Base-by-base conservation (phyloP, 2,888 invertebrate species). In the Rhingia rostrata region DNA sequence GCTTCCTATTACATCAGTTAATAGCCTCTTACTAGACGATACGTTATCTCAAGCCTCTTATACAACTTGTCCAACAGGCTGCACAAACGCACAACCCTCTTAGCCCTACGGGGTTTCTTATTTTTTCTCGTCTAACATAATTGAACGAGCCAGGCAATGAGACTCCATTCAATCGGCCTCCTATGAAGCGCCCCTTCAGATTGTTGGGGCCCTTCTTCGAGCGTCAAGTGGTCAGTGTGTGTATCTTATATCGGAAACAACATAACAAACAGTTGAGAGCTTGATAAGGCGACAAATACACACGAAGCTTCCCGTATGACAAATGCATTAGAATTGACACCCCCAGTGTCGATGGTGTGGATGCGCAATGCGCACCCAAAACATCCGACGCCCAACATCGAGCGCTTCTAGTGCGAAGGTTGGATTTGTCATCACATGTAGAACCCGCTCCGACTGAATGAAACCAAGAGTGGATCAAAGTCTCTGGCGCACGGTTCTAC, bases 341-440 rank as follows among this genome's bases (percentile, higher is more conserved):
- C 81, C 81, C 37, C 63, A 63, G 47, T 64, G 43, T 3, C n/a
- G 54, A 70, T 58, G 58, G 53, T 39, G 30, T 53, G 22, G 54
- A 67, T 54, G 82, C 72, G 37, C 84, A 79, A 67, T 54, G 82
- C 72, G 37, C 84, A 79, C 79, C 84, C 70, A 84, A 79, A 80
- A 84, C 84, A 70, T 84, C 84, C 84, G 84, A 74, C 84, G 84
- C 84, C 84, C 54, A 80, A 74, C 53, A 39, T 41, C 30, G 3
- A 41, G 39, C 39, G 49, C 6, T 37, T 56, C 22, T 39, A n/a
- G 10, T 53, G 53, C 56, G 64, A 84, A 79, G 84, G 79, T 70
- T 79, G 74, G 22, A 84, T 84, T 84, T 45, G 84, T 84, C 84
- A 79, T 80, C 74, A 9, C n/a, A n/a, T 1, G 6, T 4, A 5